Percentiles rank a stretch among this genome's conserved stretches.
phyloP scores from a whole-genome alignment of 2,113 vertebrate genomes.

The Harpagus bidentatus region DNA sequence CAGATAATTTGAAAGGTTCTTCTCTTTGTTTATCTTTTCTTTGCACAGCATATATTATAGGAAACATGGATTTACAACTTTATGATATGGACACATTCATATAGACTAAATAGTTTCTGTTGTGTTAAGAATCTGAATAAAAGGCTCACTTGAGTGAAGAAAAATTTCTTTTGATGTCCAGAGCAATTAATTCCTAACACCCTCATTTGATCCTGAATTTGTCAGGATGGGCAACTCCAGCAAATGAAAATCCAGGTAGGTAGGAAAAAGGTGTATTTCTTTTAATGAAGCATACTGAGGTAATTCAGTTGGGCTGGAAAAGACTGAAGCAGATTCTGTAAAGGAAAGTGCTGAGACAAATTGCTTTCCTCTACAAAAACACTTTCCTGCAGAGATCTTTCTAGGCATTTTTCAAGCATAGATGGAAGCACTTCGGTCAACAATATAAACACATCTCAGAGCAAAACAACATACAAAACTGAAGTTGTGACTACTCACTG shows the following conservation, averaged over 20 bases:
- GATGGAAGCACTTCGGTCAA: slow-evolving; percentile 15
- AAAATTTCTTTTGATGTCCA: background rate
- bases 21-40: background rate
- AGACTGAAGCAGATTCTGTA: background rate
- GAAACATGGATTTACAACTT: background rate
- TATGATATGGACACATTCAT: background rate
- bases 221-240: background rate
- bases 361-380: slow-evolving; percentile 37
- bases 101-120: background rate
- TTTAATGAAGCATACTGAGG: background rate
- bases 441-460: background rate
- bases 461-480: background rate
- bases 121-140: background rate
- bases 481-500: slow-evolving; percentile 60
- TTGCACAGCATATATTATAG: background rate
- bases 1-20: background rate
- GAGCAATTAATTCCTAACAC: background rate
- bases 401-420: slow-evolving; percentile 9
- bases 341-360: slow-evolving; percentile 43
- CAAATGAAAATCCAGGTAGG: background rate
- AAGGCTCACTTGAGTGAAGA: background rate
- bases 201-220: background rate
- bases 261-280: background rate
- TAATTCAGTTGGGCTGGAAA: background rate
- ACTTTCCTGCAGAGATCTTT: slow-evolving; percentile 38